These are phyloP conservation scores for Clarias laeviceps DNA, from an alignment of 2,797 vertebrate genomes.

Conservation along the genomic window DNA sequence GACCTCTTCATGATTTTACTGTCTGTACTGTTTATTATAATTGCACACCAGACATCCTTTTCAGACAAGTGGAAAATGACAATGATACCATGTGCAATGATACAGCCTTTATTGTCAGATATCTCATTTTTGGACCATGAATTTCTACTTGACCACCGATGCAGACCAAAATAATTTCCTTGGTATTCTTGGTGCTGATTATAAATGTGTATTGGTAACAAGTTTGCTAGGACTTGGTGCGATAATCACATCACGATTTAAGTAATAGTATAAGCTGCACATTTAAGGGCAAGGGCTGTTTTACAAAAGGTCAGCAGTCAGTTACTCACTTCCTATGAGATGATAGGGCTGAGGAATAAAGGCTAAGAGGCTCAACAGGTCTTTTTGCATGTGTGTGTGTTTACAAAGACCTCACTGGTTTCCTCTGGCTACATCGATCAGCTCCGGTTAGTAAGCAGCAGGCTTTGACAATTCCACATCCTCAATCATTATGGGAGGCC, in stretches of 20 bases:
- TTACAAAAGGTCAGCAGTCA: slow-evolving; percentile 72
- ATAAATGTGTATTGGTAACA: neutral
- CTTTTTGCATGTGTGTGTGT: neutral
- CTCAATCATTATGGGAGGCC: slow-evolving; percentile 73
- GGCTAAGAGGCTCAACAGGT: slow-evolving; percentile 11
- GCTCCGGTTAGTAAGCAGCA: slow-evolving; percentile 71
- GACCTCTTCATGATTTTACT: neutral
- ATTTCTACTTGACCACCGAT: neutral
- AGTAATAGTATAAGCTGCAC: neutral
- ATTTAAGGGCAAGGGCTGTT: slow-evolving; percentile 52
- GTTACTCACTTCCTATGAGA: slow-evolving; percentile 69
- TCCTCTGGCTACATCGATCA: slow-evolving; percentile 71
- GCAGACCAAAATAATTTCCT: neutral
- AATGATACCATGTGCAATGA: neutral
- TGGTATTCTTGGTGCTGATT: neutral
- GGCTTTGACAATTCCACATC: slow-evolving; percentile 72
- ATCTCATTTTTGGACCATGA: neutral
- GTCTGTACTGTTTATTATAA: slow-evolving; percentile 36
- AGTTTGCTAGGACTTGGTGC: neutral
- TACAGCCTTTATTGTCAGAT: neutral
- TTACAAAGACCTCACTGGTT: slow-evolving; percentile 59
- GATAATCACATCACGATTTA: neutral
- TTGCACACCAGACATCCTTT: neutral
- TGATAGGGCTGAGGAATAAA: slow-evolving; percentile 73
- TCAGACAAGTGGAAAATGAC: neutral